phyloP scores from a whole-genome alignment of 2,113 vertebrate genomes.

The Sminthopsis crassicaudata region DNA sequence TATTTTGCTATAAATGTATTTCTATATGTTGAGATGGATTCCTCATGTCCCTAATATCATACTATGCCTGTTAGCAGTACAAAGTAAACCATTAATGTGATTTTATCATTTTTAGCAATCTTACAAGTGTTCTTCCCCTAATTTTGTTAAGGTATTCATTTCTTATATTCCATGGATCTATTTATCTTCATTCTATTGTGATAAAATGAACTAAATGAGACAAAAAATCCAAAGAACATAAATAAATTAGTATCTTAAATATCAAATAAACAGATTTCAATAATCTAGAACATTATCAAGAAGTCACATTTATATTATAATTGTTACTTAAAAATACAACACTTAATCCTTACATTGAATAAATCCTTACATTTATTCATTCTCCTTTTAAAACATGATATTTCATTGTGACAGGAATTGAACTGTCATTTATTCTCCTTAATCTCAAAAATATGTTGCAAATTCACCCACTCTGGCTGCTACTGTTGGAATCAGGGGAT shows the following conservation, averaged over 20 bases:
- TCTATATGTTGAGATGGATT: not conserved
- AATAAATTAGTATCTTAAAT: not conserved
- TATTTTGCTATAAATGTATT: conserved; percentile 23
- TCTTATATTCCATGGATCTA: not conserved
- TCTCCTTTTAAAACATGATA: not conserved
- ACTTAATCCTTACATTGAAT: not conserved
- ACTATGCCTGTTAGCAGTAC: not conserved
- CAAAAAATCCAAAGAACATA: not conserved
- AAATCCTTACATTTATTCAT: too few relatives aligned
- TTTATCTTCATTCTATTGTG: not conserved
- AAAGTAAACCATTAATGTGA: not conserved
- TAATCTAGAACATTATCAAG: not conserved
- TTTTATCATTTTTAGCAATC: not conserved
- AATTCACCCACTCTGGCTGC: not conserved
- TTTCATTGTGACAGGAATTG: not conserved
- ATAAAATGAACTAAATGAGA: not conserved
- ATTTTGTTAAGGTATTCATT: not conserved
- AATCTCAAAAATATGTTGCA: not conserved
- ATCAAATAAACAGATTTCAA: not conserved
- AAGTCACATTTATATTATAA: not conserved
- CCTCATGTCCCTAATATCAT: not conserved
- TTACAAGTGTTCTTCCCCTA: not conserved
- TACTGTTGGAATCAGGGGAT: not conserved
- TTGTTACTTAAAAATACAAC: not conserved
- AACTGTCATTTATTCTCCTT: not conserved